Conservation (phyloP, 2,113 vertebrate genomes). For the Percopsis transmontana region DNA sequence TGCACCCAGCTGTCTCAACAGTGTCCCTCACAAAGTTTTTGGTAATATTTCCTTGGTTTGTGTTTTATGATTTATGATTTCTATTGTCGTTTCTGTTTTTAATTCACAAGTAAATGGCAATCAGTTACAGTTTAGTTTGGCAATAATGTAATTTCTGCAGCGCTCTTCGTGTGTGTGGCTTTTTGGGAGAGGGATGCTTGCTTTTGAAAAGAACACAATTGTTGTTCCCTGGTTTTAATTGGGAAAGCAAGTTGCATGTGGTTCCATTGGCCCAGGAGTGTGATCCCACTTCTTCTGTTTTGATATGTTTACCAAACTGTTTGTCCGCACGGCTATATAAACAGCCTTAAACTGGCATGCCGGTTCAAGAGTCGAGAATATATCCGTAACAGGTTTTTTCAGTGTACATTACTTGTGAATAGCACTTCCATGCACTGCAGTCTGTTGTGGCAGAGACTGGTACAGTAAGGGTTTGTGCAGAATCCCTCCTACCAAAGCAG, state of each 20-base stretch:
- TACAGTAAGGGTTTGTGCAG: slow-evolving; percentile 1
- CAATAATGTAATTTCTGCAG: no score
- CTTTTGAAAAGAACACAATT: no score
- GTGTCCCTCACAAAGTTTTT: no score
- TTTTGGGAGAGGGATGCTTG: no score
- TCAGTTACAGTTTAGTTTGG: no score
- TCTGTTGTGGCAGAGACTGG: background rate
- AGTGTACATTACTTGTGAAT: slow-evolving; percentile 1
- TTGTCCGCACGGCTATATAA: slow-evolving; percentile 36
- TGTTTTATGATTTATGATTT: no score
- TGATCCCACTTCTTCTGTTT: slow-evolving; percentile 41
- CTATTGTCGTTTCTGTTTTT: background rate
- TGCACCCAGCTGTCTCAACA: no score
- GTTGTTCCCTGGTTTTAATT: slow-evolving; percentile 57
- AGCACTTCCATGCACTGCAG: background rate
- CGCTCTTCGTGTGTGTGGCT: no score
- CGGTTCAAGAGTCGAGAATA: slow-evolving; percentile 2
- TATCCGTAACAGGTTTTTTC: background rate
- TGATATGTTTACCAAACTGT: slow-evolving; percentile 41
- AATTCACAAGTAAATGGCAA: background rate
- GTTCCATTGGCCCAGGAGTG: slow-evolving; percentile 18
- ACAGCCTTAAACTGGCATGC: slow-evolving; percentile 8
- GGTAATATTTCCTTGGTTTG: no score
- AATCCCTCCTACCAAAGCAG: slow-evolving; percentile 25
- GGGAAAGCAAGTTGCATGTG: slow-evolving; percentile 48